phyloP scores from a whole-genome alignment of 92 coral and sea anemone species.

The Porites rus region DNA sequence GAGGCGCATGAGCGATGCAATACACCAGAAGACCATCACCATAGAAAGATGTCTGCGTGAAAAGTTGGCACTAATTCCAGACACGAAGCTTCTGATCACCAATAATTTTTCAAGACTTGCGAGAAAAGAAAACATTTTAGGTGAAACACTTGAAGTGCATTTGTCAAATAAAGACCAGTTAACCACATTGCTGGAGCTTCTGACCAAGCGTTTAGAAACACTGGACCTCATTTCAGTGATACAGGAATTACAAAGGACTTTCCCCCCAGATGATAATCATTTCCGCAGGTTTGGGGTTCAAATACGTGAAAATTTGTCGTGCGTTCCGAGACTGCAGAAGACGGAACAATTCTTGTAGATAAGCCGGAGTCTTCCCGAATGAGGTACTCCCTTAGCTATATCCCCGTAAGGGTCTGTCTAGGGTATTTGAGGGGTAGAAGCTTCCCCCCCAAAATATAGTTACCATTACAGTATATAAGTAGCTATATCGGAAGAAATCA shows the following conservation, averaged over 20 bases:
- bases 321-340: background rate
- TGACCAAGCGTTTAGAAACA: background rate
- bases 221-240: constrained; percentile 1
- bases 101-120: background rate
- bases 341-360: background rate
- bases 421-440: no score
- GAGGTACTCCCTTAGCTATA: no score
- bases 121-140: background rate
- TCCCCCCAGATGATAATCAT: background rate
- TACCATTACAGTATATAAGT: no score
- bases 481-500: no score
- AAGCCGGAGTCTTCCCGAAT: no score
- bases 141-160: background rate
- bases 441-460: no score
- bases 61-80: background rate
- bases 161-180: background rate
- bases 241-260: constrained; percentile 2
- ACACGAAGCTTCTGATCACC: background rate
- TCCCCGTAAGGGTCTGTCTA: no score
- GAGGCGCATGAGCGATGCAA: background rate
- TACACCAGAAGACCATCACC: no score
- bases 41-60: background rate
- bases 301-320: background rate
- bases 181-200: background rate
- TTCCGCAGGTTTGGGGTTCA: background rate